Evolutionary conservation across 2,888 invertebrate species (phyloP).

Genomic region (Nomada ferruginata): DNA sequence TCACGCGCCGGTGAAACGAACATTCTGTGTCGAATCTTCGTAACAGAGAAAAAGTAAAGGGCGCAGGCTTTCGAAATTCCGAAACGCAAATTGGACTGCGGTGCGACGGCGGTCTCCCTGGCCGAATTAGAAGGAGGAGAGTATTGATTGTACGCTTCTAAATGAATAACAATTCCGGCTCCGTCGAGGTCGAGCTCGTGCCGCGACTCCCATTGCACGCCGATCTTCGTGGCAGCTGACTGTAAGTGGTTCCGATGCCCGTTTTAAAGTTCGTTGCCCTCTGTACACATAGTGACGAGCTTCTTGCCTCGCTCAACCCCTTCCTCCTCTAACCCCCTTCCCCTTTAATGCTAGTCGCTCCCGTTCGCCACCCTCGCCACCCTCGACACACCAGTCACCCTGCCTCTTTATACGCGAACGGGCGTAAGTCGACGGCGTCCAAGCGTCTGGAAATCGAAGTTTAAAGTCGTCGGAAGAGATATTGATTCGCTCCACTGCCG

Average conservation of each 20-base stretch:
- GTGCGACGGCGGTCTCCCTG: slow-evolving; percentile 27
- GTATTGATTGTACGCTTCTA: slow-evolving; percentile 68
- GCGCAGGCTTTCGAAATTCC: not conserved
- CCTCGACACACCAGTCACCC: slow-evolving; percentile 8
- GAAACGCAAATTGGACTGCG: not conserved
- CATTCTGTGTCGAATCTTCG: not conserved
- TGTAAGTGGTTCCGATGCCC: slow-evolving; percentile 75
- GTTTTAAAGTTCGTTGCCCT: slow-evolving; percentile 57
- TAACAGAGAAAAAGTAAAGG: rapidly evolving
- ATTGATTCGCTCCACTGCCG: slow-evolving; percentile 61
- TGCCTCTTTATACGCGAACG: slow-evolving; percentile 32
- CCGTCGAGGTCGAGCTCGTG: slow-evolving; percentile 81
- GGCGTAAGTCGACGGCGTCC: slow-evolving; percentile 46
- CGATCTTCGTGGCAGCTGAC: slow-evolving; percentile 80
- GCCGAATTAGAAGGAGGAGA: slow-evolving; percentile 59
- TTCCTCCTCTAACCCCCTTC: not conserved
- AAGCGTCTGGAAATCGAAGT: slow-evolving; percentile 60
- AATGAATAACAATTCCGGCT: slow-evolving; percentile 82
- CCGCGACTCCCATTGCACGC: slow-evolving; percentile 77
- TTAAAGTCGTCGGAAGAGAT: slow-evolving; percentile 55
- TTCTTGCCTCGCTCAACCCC: not conserved
- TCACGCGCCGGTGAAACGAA: slow-evolving; percentile 48
- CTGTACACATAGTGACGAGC: slow-evolving; percentile 28
- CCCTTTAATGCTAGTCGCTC: not conserved
- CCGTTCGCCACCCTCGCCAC: slow-evolving; percentile 11